These are phyloP conservation scores for Polydrusus pterygomalis DNA, from an alignment of 2,888 invertebrate species.

Conservation along the genomic window DNA sequence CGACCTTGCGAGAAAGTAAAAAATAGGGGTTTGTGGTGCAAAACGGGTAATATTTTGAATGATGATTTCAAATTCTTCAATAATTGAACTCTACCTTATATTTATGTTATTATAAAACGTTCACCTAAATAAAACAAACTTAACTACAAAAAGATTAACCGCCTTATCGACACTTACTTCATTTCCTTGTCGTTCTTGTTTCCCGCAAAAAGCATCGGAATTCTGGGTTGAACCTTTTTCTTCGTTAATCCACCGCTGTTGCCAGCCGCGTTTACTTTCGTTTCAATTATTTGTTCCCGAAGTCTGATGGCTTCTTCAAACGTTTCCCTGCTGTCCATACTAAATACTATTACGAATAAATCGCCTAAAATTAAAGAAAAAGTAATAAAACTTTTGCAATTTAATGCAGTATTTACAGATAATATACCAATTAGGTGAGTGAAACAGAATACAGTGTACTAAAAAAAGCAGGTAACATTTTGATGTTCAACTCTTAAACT, in stretches of 20 bases:
- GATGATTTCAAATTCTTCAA: no score
- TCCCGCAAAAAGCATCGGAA: constrained; percentile 91
- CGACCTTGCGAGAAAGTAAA: no score
- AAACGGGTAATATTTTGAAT: no score
- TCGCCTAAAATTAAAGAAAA: constrained; percentile 65
- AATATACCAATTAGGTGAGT: no score
- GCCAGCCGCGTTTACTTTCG: constrained; percentile 85
- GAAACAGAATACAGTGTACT: no score
- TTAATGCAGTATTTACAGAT: no score
- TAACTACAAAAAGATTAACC: background rate
- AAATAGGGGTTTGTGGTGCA: no score
- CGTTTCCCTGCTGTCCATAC: constrained; percentile 89
- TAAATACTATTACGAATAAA: constrained; percentile 85
- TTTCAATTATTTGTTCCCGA: constrained; percentile 87
- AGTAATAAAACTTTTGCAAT: background rate
- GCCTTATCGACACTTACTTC: constrained; percentile 75
- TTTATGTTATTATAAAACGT: background rate
- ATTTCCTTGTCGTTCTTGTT: constrained; percentile 91
- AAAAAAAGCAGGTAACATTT: no score
- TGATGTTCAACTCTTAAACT: no score
- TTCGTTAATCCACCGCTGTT: constrained; percentile 72
- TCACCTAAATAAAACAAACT: background rate
- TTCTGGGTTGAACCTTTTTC: constrained; percentile 80
- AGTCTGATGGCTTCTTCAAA: constrained; percentile 89
- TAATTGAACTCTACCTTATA: no score